A percentile compares a stretch with the other conserved stretches of the same genome.
These are phyloP conservation scores for Lepidurus apus DNA, from an alignment of 1,140 invertebrate genomes.

Conservation along the genomic window DNA sequence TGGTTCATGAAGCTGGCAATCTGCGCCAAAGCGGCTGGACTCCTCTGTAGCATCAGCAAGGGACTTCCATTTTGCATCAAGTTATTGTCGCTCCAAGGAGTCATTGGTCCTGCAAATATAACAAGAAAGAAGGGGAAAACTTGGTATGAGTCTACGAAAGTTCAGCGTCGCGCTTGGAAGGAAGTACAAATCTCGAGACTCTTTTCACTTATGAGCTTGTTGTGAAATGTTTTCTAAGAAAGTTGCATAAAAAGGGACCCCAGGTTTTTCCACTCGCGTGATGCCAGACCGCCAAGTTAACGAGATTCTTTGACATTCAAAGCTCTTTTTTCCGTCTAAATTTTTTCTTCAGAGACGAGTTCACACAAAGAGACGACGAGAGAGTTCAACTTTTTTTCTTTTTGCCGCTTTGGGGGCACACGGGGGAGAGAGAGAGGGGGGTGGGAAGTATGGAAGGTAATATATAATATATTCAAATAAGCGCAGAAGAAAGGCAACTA, in stretches of 20 bases:
- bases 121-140: constrained; percentile 5
- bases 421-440: too few species aligned
- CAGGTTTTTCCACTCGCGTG: too few species aligned
- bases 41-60: constrained; percentile 33
- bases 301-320: constrained; percentile 4
- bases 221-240: too few species aligned
- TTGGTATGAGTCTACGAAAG: neutral
- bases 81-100: constrained; percentile 25
- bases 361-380: neutral
- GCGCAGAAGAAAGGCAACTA: too few species aligned
- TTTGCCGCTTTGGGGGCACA: neutral
- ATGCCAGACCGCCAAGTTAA: neutral
- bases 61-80: constrained; percentile 12
- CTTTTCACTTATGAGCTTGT: too few species aligned
- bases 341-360: neutral
- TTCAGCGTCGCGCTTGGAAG: neutral
- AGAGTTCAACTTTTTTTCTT: neutral
- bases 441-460: too few species aligned
- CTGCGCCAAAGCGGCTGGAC: constrained; percentile 47
- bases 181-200: too few species aligned
- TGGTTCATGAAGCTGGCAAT: constrained; percentile 48
- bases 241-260: too few species aligned
- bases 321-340: neutral
- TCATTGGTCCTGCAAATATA: neutral
- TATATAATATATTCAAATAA: too few species aligned